Evolutionary conservation across 2,113 vertebrate species (phyloP).

Genomic region (Epinephelus cyanopodus): DNA sequence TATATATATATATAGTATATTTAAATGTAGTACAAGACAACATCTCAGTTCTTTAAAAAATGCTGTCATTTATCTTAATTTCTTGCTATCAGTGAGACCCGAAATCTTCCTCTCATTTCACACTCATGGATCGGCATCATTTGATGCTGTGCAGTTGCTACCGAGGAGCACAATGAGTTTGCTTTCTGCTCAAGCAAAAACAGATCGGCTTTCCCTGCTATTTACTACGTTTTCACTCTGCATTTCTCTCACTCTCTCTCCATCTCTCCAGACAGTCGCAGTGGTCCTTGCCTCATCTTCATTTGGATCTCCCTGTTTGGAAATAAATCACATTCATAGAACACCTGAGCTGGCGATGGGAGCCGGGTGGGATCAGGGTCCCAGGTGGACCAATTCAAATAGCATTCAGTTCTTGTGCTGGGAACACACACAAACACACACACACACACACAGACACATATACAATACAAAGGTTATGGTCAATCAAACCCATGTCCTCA

Average conservation of each 20-base stretch:
- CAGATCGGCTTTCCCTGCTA: constrained; percentile 17
- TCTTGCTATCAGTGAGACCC: background rate
- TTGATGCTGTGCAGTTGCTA: constrained; percentile 21
- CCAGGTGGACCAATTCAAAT: constrained; percentile 82
- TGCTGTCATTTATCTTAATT: constrained; percentile 9
- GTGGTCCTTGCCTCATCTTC: constrained; percentile 64
- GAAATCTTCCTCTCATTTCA: constrained; percentile 19
- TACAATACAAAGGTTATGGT: constrained; percentile 69
- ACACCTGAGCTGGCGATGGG: constrained; percentile 77
- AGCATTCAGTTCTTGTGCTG: constrained; percentile 62
- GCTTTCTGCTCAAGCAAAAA: constrained; percentile 49
- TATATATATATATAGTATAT: too few relatives aligned
- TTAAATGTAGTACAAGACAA: too few relatives aligned
- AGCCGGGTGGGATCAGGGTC: constrained; percentile 66
- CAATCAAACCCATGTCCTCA: constrained; percentile 63
- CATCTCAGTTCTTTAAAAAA: background rate
- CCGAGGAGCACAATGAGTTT: constrained; percentile 39
- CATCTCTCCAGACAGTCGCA: constrained; percentile 45
- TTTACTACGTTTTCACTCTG: constrained; percentile 40
- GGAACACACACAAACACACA: constrained; percentile 23
- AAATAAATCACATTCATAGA: constrained; percentile 84
- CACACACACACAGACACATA: constrained; percentile 23
- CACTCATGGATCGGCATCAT: constrained; percentile 24
- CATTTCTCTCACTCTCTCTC: constrained; percentile 8
- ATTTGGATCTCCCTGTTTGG: constrained; percentile 73